Evolutionary conservation across 92 coral and sea anemone species (phyloP).

Genomic region (Parazoanthus swiftii): DNA sequence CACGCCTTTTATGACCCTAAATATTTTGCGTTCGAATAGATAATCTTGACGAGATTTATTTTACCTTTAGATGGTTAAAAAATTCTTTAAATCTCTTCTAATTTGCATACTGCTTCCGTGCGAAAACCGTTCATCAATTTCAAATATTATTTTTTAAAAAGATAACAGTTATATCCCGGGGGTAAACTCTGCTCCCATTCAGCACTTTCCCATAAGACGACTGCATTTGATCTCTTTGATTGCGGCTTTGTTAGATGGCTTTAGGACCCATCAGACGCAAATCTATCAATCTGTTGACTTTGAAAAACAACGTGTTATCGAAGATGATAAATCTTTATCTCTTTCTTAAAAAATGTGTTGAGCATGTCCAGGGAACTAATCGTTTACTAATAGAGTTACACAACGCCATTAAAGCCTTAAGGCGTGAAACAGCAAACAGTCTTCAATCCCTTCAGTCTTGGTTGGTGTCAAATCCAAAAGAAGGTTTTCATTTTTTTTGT

Average conservation of each 20-base stretch:
- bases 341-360: constrained; percentile 21
- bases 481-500: background rate
- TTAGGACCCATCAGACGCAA: constrained; percentile 6
- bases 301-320: constrained; percentile 19
- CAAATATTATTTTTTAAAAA: too few species aligned
- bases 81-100: too few species aligned
- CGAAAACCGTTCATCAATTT: too few species aligned
- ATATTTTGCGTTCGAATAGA: constrained; percentile 7
- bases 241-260: background rate
- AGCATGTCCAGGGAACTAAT: constrained; percentile 13
- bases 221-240: too few species aligned
- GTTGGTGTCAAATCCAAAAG: constrained; percentile 13
- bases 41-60: background rate
- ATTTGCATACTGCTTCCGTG: too few species aligned
- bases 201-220: background rate
- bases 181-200: background rate
- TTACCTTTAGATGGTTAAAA: background rate
- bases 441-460: background rate
- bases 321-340: constrained; percentile 32
- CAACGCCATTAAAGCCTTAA: background rate
- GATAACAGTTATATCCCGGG: background rate
- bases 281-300: constrained; percentile 20
- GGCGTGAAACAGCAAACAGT: constrained; percentile 36
- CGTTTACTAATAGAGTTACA: constrained; percentile 25
- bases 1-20: constrained; percentile 7